Conservation (phyloP, 2,888 invertebrate species). For the Eugnorisma glareosa region DNA sequence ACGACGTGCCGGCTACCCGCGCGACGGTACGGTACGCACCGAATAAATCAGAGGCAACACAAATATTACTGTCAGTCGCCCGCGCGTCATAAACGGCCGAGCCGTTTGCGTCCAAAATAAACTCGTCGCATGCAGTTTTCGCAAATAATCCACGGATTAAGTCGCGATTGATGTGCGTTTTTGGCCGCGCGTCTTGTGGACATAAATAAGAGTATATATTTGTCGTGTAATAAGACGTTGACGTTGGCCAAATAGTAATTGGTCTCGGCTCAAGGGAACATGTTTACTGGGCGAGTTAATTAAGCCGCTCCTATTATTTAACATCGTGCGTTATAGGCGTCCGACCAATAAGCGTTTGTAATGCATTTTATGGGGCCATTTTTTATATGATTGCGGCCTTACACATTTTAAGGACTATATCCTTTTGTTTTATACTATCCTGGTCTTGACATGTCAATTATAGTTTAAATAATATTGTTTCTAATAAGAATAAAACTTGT, state of each 20-base stretch:
- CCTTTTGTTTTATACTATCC: conserved; percentile 35
- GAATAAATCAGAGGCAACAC: conserved; percentile 85
- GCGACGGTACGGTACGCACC: conserved; percentile 69
- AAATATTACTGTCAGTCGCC: conserved; percentile 83
- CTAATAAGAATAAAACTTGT: conserved; percentile 7
- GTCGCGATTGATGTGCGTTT: conserved; percentile 82
- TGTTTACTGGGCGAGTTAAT: conserved; percentile 78
- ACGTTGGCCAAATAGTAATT: conserved; percentile 77
- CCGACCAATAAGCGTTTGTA: conserved; percentile 59
- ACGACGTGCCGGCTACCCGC: conserved; percentile 74
- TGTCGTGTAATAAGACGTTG: conserved; percentile 69
- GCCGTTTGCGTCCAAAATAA: conserved; percentile 69
- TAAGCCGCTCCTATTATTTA: conserved; percentile 73
- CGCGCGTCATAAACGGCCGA: conserved; percentile 82
- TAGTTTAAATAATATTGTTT: conserved; percentile 29
- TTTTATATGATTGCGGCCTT: conserved; percentile 50
- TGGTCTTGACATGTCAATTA: conserved; percentile 40
- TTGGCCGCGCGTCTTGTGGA: conserved; percentile 77
- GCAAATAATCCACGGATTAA: conserved; percentile 84
- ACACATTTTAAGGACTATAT: conserved; percentile 26
- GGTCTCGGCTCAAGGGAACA: conserved; percentile 74
- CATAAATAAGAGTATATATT: conserved; percentile 82
- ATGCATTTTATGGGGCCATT: conserved; percentile 59
- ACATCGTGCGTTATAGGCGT: conserved; percentile 42
- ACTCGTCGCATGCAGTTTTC: conserved; percentile 82